Conservation (phyloP, 2,797 vertebrate genomes). For the Acropternis orthonyx region DNA sequence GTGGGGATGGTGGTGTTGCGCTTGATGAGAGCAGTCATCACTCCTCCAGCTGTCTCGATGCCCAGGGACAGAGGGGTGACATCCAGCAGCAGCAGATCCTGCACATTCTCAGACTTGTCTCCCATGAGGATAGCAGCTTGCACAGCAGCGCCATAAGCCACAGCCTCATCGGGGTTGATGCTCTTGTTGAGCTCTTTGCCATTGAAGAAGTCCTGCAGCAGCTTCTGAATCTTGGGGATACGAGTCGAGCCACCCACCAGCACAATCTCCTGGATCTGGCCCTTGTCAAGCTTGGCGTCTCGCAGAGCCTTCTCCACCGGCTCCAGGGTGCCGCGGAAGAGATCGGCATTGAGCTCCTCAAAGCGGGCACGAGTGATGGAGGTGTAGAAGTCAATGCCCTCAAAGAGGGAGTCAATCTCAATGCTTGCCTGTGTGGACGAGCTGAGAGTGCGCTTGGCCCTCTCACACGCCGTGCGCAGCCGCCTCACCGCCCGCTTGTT, state of each 20-base stretch:
- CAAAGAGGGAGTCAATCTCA: slow-evolving; percentile 88
- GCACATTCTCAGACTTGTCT: slow-evolving; percentile 91
- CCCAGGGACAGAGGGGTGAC: slow-evolving; percentile 89
- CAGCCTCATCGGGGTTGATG: slow-evolving; percentile 92
- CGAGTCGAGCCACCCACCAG: slow-evolving; percentile 91
- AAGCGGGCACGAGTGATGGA: slow-evolving; percentile 92
- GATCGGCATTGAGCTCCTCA: slow-evolving; percentile 90
- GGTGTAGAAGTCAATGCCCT: slow-evolving; percentile 93
- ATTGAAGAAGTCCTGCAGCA: slow-evolving; percentile 91
- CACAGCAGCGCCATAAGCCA: slow-evolving; percentile 89
- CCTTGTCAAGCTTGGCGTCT: slow-evolving; percentile 89
- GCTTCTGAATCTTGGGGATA: slow-evolving; percentile 93
- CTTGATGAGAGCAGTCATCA: slow-evolving; percentile 90
- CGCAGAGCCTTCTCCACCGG: slow-evolving; percentile 89
- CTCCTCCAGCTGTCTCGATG: slow-evolving; percentile 90
- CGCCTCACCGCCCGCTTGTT: slow-evolving; percentile 90
- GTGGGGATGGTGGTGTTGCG: slow-evolving; percentile 93
- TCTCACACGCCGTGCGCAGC: slow-evolving; percentile 90
- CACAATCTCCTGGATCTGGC: slow-evolving; percentile 87
- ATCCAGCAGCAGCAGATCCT: slow-evolving; percentile 89
- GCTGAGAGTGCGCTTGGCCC: slow-evolving; percentile 89
- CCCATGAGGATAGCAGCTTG: slow-evolving; percentile 92
- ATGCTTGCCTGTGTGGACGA: slow-evolving; percentile 90
- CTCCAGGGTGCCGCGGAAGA: slow-evolving; percentile 90
- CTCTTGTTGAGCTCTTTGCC: slow-evolving; percentile 93